Conservation (phyloP, 1,140 invertebrate species). For the Plodia interpunctella region DNA sequence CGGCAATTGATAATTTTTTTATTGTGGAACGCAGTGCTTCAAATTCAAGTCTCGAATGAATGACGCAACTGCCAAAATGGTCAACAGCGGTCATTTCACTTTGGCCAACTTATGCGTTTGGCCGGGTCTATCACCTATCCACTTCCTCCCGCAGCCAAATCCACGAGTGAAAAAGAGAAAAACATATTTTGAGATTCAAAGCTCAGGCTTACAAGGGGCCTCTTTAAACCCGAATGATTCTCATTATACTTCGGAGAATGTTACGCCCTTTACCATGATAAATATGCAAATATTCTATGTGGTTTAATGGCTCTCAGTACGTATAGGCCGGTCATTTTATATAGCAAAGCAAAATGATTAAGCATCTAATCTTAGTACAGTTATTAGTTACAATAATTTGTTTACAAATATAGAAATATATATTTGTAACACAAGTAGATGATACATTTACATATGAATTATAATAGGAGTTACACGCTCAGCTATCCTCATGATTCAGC, state of each 20-base stretch:
- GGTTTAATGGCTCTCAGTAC: background rate
- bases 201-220: conserved; percentile 25
- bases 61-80: conserved; percentile 68
- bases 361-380: background rate
- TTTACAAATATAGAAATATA: no score
- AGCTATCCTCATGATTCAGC: no score
- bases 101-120: conserved; percentile 67
- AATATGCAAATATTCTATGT: conserved; percentile 2
- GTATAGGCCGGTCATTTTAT: background rate
- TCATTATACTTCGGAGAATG: conserved; percentile 10
- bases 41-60: conserved; percentile 56
- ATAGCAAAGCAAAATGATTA: background rate
- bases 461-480: no score
- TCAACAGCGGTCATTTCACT: conserved; percentile 71
- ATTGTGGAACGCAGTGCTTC: conserved; percentile 21
- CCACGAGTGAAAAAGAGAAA: conserved; percentile 27
- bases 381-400: no score
- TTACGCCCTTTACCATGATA: conserved; percentile 7
- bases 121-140: conserved; percentile 34
- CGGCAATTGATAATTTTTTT: background rate
- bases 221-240: conserved; percentile 23
- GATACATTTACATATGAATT: no score
- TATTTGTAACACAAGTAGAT: no score
- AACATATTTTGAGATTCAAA: background rate
- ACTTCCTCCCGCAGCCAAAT: conserved; percentile 22